Evolutionary conservation across 2,888 invertebrate genomes (phyloP), one percentile per base, ranked within the genome.

Genomic region (Drosophila nr. perissopoda): DNA sequence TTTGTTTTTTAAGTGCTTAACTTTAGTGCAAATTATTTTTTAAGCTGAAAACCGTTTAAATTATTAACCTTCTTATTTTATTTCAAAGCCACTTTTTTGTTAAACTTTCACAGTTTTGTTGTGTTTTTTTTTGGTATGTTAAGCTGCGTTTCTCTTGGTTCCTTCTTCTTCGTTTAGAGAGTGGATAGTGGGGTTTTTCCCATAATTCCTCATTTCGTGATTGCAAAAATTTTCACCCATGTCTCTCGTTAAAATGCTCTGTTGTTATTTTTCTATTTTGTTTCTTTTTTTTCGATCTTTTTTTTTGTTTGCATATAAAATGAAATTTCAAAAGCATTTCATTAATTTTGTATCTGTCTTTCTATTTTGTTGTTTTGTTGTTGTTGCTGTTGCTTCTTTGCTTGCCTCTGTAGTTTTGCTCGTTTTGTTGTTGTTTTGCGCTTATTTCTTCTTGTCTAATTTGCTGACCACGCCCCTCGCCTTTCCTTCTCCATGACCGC

Each of bases 271-370:
- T 72, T 54, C 42, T 59, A 58, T 34, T 65, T 71, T 34, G 11
- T 49, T 27, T 21, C 52, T 53, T 69, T 56, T 65, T 51, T 56
- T 64, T 34, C 65, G 60, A 67, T 25, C 54, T 45, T 56, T 27
- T 49, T 69, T 48, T 40, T 80, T 71, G 76, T 76, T 85, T 74
- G 76, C 76, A 79, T 85, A 83, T 65, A 82, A 79, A 81, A 82
- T 64, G 69, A 80, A 73, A 85, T 87, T 85, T 76, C 71, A 63
- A 78, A 84, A 84, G 63, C 78, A 75, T 87, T 85, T 76, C 74
- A 85, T 87, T 83, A 83, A 85, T 83, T 85, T 76, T 73, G 53
- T 73, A 66, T 61, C 42, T 52, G 36, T 52, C 38, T 75, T 59
- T 56, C 64, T 60, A 48, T 16, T 58, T 54, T 56, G 61, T 62